Base-by-base conservation (phyloP, 2,797 vertebrate species). In the Lagothrix lagotricha region DNA sequence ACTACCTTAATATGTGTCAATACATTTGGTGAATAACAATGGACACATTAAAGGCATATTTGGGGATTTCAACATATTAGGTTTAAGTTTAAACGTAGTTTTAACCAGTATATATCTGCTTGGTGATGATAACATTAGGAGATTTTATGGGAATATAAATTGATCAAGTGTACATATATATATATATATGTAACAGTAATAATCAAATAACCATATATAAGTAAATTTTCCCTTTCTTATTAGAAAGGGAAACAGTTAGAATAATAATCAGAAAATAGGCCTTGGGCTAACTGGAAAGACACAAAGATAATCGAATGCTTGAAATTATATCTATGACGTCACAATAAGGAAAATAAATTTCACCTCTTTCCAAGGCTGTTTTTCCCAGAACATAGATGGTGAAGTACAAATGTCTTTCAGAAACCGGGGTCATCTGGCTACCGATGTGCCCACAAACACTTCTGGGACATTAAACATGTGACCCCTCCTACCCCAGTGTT, bases 191-290 rank as follows among this genome's bases (percentile, higher is more conserved):
- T 14, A 61, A 92, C 76, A 46, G 36, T 36, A 80, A 30, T 26
- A 87, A 50, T 81, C 19, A 58, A 80, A 81, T 57, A 58, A 70
- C 48, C 30, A 89, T 6, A 36, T 26, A 4, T 2, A 94, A 41
- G 22, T 30, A n/a, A 64, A 93, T 9, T 54, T 75, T 75, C 28
- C 22, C 13, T 90, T 90, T 83, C 67, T 73, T 54, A 67, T 54
- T 67, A 82, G 11, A 80, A 54, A 54, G 52, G 20, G 8, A 54
- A 54, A 54, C 22, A 54, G 5, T 85, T 41, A 94, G 67, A 7
- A 93, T 39, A 91, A 87, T 50, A 76, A 86, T 85, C 13, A 57
- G 46, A 95, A 76, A 90, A 80, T 76, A n/a, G 57, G 13, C 1
- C 54, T 17, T 87, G 41, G 77, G 39, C 0, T 87, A 85, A 87